These are phyloP conservation scores for Hylyphantes graminicola DNA, from an alignment of 1,140 invertebrate genomes.

Conservation along the genomic window DNA sequence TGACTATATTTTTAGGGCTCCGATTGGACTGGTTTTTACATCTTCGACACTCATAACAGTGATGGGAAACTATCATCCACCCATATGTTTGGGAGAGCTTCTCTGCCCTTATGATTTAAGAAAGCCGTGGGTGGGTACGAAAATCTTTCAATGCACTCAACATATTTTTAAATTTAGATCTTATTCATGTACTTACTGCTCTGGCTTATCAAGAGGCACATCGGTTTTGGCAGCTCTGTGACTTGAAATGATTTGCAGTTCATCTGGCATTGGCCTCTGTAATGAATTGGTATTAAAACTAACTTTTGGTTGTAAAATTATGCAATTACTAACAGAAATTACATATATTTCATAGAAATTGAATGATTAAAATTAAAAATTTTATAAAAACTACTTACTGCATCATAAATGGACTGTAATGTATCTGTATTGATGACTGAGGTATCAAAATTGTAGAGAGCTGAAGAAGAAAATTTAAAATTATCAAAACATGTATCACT, in stretches of 20 bases:
- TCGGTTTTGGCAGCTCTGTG: constrained; percentile 80
- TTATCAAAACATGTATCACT: background rate
- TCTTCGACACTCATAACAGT: no score
- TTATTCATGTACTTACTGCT: constrained; percentile 72
- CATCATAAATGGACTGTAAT: constrained; percentile 92
- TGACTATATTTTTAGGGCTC: no score
- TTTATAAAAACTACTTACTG: constrained; percentile 68
- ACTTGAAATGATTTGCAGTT: constrained; percentile 81
- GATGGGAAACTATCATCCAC: no score
- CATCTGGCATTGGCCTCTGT: constrained; percentile 85
- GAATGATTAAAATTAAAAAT: background rate
- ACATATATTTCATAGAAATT: background rate
- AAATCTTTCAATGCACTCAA: no score
- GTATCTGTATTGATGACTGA: constrained; percentile 87
- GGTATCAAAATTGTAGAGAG: constrained; percentile 93
- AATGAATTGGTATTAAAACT: constrained; percentile 39
- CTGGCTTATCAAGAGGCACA: constrained; percentile 90
- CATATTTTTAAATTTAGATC: no score
- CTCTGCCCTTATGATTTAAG: no score
- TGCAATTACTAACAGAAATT: background rate
- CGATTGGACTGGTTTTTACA: no score
- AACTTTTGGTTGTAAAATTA: background rate
- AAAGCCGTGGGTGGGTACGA: no score
- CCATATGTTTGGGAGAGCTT: no score
- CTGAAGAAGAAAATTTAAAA: constrained; percentile 67